Percentiles rank a stretch among this genome's conserved stretches.
These are phyloP conservation scores for Drosophila kuntzei DNA, from an alignment of 2,888 invertebrate species.

Conservation along the genomic window DNA sequence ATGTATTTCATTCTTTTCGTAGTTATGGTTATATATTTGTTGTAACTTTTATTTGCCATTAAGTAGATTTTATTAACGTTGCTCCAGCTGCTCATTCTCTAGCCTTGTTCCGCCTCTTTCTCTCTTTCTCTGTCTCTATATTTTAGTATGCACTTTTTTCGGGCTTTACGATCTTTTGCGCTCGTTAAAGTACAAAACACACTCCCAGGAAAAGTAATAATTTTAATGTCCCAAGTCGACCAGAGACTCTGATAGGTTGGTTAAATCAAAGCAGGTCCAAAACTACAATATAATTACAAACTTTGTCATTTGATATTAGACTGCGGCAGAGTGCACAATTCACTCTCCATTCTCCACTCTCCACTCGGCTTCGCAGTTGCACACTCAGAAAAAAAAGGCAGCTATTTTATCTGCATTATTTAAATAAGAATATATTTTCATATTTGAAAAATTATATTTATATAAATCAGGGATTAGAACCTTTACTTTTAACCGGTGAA, in stretches of 20 bases:
- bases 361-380: neutral
- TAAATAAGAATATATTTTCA: too few relatives aligned
- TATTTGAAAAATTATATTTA: too few relatives aligned
- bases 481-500: too few relatives aligned
- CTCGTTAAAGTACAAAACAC: constrained; percentile 59
- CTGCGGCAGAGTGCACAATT: constrained; percentile 58
- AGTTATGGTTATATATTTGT: constrained; percentile 62
- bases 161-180: constrained; percentile 65
- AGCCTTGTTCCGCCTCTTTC: neutral
- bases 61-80: constrained; percentile 73
- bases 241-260: constrained; percentile 10
- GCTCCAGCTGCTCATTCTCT: constrained; percentile 12
- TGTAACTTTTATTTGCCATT: constrained; percentile 78
- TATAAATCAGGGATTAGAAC: too few relatives aligned
- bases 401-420: too few relatives aligned
- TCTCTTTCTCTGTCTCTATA: neutral
- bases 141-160: constrained; percentile 20
- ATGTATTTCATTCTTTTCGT: constrained; percentile 33
- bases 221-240: constrained; percentile 47
- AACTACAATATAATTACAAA: constrained; percentile 68
- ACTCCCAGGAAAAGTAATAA: constrained; percentile 71
- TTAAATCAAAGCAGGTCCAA: constrained; percentile 32
- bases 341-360: neutral
- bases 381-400: too few relatives aligned
- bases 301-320: constrained; percentile 79